phyloP scores from a whole-genome alignment of 2,888 invertebrate genomes.

The Eudasyphora cyanicolor region DNA sequence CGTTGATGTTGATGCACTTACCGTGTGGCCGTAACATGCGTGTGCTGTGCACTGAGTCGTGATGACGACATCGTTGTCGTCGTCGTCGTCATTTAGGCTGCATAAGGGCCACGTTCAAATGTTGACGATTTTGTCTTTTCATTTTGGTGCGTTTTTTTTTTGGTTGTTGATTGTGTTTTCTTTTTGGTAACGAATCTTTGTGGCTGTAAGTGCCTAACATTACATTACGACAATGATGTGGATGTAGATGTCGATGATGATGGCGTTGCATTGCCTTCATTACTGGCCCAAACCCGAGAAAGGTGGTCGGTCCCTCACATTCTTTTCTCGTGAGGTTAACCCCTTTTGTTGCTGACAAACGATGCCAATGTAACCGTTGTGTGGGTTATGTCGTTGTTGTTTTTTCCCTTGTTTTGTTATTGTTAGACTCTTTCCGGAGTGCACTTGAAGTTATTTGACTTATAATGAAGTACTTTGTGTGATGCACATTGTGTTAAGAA shows the following conservation, averaged over 20 bases:
- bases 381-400: not conserved
- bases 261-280: not conserved
- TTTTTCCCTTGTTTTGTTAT: not conserved
- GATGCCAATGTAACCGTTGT: conserved; percentile 10
- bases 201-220: conserved; percentile 38
- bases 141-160: conserved; percentile 9
- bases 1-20: no score
- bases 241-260: not conserved
- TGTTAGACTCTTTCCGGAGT: conserved; percentile 11
- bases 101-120: conserved; percentile 1
- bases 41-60: conserved; percentile 17
- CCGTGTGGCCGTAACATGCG: conserved; percentile 50
- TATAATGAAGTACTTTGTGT: conserved; percentile 58
- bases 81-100: no score
- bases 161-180: not conserved
- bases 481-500: conserved; percentile 53
- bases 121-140: not conserved
- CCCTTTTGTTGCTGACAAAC: conserved; percentile 16
- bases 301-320: not conserved
- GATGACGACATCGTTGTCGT: conserved; percentile 10
- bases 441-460: conserved; percentile 61
- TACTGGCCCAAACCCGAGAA: not conserved
- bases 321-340: not conserved
- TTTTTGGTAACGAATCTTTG: not conserved
- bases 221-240: not conserved